phyloP scores from a whole-genome alignment of 2,113 vertebrate species.

The Perccottus glenii region DNA sequence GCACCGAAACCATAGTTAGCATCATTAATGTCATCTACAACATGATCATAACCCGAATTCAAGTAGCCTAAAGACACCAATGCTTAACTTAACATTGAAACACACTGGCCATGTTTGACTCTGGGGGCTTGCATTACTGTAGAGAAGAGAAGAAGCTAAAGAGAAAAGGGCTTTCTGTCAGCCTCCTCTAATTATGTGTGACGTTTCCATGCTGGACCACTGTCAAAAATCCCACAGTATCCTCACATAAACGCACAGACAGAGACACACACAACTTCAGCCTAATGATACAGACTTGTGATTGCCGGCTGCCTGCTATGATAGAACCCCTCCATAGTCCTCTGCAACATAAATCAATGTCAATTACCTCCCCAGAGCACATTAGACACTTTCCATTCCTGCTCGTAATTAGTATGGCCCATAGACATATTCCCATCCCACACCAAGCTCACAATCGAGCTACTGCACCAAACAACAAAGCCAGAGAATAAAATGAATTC shows the following conservation, averaged over 20 bases:
- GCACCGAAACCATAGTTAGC: background rate
- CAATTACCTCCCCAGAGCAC: slow-evolving; percentile 80
- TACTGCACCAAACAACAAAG: slow-evolving; percentile 61
- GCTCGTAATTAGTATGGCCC: slow-evolving; percentile 73
- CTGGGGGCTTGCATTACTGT: slow-evolving; percentile 1
- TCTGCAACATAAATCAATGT: slow-evolving; percentile 79
- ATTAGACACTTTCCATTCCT: slow-evolving; percentile 75
- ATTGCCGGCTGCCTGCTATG: slow-evolving; percentile 77
- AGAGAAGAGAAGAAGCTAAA: background rate
- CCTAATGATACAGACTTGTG: slow-evolving; percentile 75
- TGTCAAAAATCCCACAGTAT: slow-evolving; percentile 61
- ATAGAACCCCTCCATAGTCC: slow-evolving; percentile 71
- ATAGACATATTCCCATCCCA: slow-evolving; percentile 72
- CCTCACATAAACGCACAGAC: slow-evolving; percentile 47
- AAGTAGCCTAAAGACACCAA: background rate
- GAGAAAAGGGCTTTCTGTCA: slow-evolving; percentile 56
- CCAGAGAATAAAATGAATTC: slow-evolving; percentile 37
- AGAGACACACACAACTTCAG: slow-evolving; percentile 37
- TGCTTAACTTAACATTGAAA: background rate
- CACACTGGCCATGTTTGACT: background rate
- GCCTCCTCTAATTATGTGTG: slow-evolving; percentile 76
- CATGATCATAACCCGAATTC: background rate
- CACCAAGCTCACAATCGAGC: slow-evolving; percentile 47
- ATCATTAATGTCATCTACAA: background rate
- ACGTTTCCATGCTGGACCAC: slow-evolving; percentile 70